Conservation (phyloP, 2,113 vertebrate genomes). For the Meleagris gallopavo region DNA sequence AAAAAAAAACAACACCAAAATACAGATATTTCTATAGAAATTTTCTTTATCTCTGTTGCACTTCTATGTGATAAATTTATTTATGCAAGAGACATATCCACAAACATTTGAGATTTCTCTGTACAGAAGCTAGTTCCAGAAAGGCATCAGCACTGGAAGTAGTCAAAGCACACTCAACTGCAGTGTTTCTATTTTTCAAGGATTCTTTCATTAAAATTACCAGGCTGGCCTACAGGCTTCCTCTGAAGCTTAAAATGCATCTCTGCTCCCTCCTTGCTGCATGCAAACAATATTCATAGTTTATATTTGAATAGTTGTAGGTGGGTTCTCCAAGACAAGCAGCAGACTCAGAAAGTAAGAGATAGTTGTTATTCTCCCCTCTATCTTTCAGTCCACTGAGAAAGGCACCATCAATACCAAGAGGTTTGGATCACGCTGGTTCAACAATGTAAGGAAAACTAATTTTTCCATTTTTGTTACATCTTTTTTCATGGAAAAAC, state of each 20-base stretch:
- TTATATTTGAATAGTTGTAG: background rate
- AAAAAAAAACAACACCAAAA: background rate
- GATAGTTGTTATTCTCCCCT: background rate
- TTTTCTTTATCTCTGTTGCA: background rate
- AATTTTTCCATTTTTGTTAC: background rate
- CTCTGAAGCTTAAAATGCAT: background rate
- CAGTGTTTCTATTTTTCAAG: background rate
- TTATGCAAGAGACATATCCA: background rate
- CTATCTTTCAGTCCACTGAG: background rate
- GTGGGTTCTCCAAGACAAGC: background rate
- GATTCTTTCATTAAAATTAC: background rate
- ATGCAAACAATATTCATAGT: background rate
- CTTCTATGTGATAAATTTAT: fast-evolving
- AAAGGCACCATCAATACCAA: background rate
- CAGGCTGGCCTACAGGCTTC: background rate
- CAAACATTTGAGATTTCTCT: background rate
- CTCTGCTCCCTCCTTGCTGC: background rate
- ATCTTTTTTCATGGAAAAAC: background rate
- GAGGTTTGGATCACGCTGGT: fast-evolving
- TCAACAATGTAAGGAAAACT: background rate
- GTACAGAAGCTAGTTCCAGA: background rate
- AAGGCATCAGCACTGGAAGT: background rate
- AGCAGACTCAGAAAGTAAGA: background rate
- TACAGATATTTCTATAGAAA: background rate
- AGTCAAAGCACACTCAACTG: background rate